These are phyloP conservation scores for Albula glossodonta DNA, from an alignment of 2,113 vertebrate species.

Conservation along the genomic window DNA sequence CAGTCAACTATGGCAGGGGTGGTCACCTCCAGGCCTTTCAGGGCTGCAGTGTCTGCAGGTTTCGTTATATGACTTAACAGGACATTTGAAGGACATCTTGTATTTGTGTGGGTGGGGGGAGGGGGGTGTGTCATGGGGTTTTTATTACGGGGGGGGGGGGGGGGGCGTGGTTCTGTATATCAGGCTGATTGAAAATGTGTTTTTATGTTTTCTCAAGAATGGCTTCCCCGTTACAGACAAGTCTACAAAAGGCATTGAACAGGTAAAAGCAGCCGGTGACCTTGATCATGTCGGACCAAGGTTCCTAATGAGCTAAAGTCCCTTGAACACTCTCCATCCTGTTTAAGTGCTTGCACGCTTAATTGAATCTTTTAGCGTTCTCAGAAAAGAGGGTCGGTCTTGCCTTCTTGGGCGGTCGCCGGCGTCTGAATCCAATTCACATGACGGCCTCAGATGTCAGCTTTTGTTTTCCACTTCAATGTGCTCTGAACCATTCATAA, in stretches of 20 bases:
- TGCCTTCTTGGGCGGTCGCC: too few species aligned
- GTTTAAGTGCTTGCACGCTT: background rate
- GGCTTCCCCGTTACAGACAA: conserved; percentile 74
- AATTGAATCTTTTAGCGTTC: background rate
- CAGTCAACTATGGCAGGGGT: too few species aligned
- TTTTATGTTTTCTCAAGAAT: conserved; percentile 73
- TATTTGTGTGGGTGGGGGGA: background rate
- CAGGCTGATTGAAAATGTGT: conserved; percentile 51
- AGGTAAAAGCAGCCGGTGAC: conserved; percentile 62
- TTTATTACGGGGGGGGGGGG: background rate
- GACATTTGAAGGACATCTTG: background rate
- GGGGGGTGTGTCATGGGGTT: background rate
- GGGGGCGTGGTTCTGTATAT: background rate
- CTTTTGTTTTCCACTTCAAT: background rate
- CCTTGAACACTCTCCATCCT: background rate
- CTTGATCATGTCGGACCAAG: conserved; percentile 17
- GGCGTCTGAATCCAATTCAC: background rate
- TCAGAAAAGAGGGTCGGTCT: background rate
- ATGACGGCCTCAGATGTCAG: background rate
- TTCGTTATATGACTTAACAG: conserved; percentile 8
- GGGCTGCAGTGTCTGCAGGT: too few species aligned
- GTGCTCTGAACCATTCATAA: background rate
- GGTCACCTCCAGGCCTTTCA: too few species aligned
- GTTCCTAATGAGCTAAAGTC: background rate
- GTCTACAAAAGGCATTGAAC: conserved; percentile 71